phyloP scores from a whole-genome alignment of 1,140 invertebrate genomes.

The Drosophila ironensis region DNA sequence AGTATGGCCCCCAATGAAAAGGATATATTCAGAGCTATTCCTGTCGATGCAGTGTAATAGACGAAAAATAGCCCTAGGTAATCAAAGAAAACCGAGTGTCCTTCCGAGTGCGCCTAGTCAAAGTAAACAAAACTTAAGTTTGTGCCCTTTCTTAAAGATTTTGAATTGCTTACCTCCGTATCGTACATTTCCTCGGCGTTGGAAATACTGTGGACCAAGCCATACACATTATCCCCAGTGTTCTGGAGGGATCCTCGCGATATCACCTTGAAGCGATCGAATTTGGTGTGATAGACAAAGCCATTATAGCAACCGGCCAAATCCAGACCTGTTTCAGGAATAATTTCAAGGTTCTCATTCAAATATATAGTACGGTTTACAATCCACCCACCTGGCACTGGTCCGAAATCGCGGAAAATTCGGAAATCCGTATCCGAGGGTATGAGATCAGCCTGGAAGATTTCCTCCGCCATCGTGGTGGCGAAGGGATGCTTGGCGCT shows the following conservation, averaged over 20 bases:
- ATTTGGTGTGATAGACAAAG: constrained; percentile 94
- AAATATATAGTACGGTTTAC: too few relatives aligned
- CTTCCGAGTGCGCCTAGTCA: constrained; percentile 65
- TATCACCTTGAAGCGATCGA: constrained; percentile 89
- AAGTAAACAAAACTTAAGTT: constrained; percentile 50
- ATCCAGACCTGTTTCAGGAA: constrained; percentile 85
- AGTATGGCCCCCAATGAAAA: constrained; percentile 82
- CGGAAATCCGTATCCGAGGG: constrained; percentile 94
- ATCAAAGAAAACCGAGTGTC: constrained; percentile 90
- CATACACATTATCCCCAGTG: constrained; percentile 90
- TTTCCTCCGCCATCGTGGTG: constrained; percentile 91
- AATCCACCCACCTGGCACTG: constrained; percentile 84
- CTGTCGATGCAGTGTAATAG: constrained; percentile 84
- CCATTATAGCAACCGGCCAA: constrained; percentile 97
- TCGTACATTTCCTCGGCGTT: constrained; percentile 84
- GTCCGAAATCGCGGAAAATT: constrained; percentile 91
- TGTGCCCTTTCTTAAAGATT: too few relatives aligned
- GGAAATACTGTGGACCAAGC: constrained; percentile 85
- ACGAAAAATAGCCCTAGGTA: constrained; percentile 89
- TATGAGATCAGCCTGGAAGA: constrained; percentile 92
- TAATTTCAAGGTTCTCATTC: constrained; percentile 83
- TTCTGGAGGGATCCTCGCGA: constrained; percentile 90
- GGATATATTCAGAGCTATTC: constrained; percentile 84
- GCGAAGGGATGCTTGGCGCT: constrained; percentile 91
- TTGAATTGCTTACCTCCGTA: constrained; percentile 50